Evolutionary conservation across 64 coral and sea anemone genomes (phyloP).

Genomic region (Stichodactyla mertensii): DNA sequence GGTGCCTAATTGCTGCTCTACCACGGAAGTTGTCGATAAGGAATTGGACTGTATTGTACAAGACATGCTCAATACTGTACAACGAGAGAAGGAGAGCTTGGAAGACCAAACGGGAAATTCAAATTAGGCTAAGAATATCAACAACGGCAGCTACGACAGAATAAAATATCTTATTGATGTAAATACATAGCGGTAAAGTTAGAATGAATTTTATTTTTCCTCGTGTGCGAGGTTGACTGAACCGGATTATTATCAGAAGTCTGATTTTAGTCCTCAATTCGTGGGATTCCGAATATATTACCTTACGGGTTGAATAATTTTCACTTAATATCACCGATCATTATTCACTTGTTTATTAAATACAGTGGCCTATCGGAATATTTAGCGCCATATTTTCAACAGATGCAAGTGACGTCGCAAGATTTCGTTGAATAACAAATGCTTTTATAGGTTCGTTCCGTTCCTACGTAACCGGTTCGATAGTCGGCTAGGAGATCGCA

Average conservation of each 20-base stretch:
- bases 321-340: not conserved
- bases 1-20: not conserved
- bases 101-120: slow-evolving; percentile 11
- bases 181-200: not conserved
- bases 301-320: not conserved
- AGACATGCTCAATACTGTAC: slow-evolving; percentile 67
- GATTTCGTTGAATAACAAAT: not conserved
- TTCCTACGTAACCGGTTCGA: not conserved
- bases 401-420: not conserved
- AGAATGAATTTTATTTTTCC: not conserved
- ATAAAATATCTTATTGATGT: not conserved
- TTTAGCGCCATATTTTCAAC: not conserved
- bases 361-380: not conserved
- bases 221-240: not conserved
- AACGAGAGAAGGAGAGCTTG: slow-evolving; percentile 59
- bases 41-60: slow-evolving; percentile 73
- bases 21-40: slow-evolving; percentile 42
- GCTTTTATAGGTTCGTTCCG: not conserved
- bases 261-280: not conserved
- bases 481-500: not conserved
- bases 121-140: not conserved
- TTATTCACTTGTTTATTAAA: slow-evolving; percentile 2
- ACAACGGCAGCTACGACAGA: not conserved
- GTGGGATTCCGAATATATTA: not conserved
- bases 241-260: not conserved